phyloP scores from a whole-genome alignment of 2,888 invertebrate species.

The Rhagonycha lutea region DNA sequence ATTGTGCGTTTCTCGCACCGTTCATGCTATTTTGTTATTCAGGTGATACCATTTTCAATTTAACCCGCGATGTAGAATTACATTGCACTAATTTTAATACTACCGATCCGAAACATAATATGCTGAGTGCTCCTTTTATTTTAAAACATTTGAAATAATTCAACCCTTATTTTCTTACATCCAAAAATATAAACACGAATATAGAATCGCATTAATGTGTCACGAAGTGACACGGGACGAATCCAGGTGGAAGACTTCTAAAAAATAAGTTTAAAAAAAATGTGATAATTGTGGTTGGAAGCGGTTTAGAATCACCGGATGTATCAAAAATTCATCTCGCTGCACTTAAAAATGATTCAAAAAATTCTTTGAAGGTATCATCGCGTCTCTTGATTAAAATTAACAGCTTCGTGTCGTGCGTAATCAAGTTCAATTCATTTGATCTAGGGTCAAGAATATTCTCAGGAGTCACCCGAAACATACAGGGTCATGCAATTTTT shows the following conservation, averaged over 20 bases:
- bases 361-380: not conserved
- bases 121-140: no score
- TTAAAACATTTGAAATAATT: not conserved
- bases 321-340: not conserved
- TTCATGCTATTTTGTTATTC: no score
- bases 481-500: not conserved
- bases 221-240: not conserved
- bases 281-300: not conserved
- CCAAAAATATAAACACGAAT: not conserved
- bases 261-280: not conserved
- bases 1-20: no score
- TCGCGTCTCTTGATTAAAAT: not conserved
- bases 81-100: no score
- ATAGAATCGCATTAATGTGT: not conserved
- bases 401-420: not conserved
- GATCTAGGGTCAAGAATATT: not conserved
- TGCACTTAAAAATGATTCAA: not conserved
- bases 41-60: no score
- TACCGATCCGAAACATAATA: no score
- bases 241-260: not conserved
- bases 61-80: no score
- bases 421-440: not conserved
- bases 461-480: not conserved
- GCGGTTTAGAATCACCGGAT: not conserved
- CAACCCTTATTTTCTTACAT: not conserved